These are phyloP conservation scores for Coturnix japonica DNA, from an alignment of 2,113 vertebrate species.

Conservation along the genomic window DNA sequence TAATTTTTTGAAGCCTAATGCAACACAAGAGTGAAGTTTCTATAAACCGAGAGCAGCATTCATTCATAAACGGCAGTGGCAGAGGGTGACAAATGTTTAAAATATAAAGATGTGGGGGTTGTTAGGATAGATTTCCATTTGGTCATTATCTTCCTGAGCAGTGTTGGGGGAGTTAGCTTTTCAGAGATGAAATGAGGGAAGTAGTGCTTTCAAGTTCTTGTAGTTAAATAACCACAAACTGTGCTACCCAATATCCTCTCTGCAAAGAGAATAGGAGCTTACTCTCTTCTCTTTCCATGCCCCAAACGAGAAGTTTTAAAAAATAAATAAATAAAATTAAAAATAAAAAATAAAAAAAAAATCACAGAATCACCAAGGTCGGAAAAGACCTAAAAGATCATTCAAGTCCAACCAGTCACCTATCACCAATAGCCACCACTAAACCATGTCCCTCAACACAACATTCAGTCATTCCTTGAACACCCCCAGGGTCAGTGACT, in stretches of 20 bases:
- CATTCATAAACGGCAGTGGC: not conserved
- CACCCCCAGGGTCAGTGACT: too few relatives aligned
- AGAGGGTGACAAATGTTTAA: not conserved
- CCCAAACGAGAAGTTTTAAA: not conserved
- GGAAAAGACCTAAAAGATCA: too few relatives aligned
- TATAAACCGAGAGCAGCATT: not conserved
- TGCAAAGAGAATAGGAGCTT: not conserved
- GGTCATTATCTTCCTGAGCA: not conserved
- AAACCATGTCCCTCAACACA: too few relatives aligned
- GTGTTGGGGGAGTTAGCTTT: not conserved
- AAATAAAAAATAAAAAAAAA: too few relatives aligned
- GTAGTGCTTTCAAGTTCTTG: not conserved
- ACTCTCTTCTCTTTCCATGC: not conserved
- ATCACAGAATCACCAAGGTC: too few relatives aligned
- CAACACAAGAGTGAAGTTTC: not conserved
- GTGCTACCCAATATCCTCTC: too few relatives aligned
- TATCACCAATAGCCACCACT: too few relatives aligned
- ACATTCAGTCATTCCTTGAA: too few relatives aligned
- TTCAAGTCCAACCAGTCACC: too few relatives aligned
- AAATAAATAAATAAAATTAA: too few relatives aligned
- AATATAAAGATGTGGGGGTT: not conserved
- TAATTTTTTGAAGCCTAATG: not conserved
- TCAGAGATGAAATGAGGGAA: not conserved
- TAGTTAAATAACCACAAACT: not conserved
- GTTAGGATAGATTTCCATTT: not conserved